phyloP scores from a whole-genome alignment of 2,113 vertebrate species.

The Brachypodius melanocephalos region DNA sequence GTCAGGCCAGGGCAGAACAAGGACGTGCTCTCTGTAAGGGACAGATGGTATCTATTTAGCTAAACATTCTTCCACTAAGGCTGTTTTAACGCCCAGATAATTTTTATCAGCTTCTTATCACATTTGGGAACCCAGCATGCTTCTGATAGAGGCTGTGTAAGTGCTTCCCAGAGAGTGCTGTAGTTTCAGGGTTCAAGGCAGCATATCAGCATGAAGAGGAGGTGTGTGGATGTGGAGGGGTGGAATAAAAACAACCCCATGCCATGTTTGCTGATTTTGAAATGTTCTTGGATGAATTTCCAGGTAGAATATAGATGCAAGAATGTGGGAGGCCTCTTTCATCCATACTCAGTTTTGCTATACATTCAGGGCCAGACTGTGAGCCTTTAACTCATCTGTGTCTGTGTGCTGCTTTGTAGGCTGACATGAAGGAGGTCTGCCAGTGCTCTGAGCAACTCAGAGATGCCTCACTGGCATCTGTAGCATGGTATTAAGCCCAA shows the following conservation, averaged over 20 bases:
- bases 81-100: constrained; percentile 47
- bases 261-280: constrained; percentile 56
- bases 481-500: not conserved
- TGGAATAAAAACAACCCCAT: constrained; percentile 45
- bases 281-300: constrained; percentile 46
- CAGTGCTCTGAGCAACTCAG: not conserved
- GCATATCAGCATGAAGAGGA: constrained; percentile 46
- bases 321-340: not conserved
- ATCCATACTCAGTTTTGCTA: not conserved
- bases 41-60: constrained; percentile 70
- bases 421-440: not conserved
- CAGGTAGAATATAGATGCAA: constrained; percentile 43
- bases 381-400: not conserved
- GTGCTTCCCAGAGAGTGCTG: constrained; percentile 31
- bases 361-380: not conserved
- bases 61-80: constrained; percentile 48
- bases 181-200: constrained; percentile 54
- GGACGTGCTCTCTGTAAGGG: constrained; percentile 10
- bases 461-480: not conserved
- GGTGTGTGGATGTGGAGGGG: constrained; percentile 11
- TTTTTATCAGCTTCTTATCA: constrained; percentile 68
- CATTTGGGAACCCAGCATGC: constrained; percentile 50
- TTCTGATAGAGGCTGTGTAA: constrained; percentile 52
- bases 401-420: not conserved
- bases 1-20: constrained; percentile 24